Evolutionary conservation across 2,797 vertebrate species (phyloP).

Genomic region (Peromyscus eremicus): DNA sequence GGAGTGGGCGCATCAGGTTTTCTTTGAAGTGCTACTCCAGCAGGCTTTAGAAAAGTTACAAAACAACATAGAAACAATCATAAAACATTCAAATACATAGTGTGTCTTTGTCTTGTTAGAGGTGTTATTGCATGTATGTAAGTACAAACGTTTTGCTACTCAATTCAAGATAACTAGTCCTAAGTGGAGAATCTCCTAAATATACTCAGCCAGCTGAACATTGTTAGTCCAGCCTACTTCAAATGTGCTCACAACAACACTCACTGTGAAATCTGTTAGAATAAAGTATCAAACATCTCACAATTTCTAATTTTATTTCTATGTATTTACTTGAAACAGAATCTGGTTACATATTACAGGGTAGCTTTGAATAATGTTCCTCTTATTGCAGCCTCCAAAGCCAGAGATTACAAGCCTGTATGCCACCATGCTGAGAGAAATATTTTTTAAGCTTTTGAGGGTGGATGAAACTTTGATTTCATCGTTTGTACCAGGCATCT

Average conservation of each 20-base stretch:
- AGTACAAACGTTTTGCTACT: neutral
- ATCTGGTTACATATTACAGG: neutral
- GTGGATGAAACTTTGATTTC: neutral
- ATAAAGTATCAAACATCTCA: neutral
- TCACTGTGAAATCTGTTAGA: neutral
- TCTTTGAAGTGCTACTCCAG: constrained; percentile 9
- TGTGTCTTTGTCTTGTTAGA: neutral
- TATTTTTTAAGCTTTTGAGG: neutral
- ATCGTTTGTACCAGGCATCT: neutral
- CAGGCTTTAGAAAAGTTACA: constrained; percentile 38
- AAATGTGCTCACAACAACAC: neutral
- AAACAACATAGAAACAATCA: constrained; percentile 49
- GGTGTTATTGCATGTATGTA: neutral
- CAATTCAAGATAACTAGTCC: neutral
- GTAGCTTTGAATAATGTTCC: neutral
- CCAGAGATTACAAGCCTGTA: neutral
- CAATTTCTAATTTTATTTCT: neutral
- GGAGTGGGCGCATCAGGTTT: constrained; percentile 90
- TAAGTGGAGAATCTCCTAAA: neutral
- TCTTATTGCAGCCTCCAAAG: neutral
- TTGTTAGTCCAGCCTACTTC: neutral
- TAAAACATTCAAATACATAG: neutral
- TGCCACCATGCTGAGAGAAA: neutral
- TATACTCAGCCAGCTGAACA: neutral
- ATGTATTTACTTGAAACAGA: neutral